Percentiles rank a stretch among this genome's conserved stretches.
Conservation (phyloP, 2,888 invertebrate genomes). For the Drosophila imparisetae region DNA sequence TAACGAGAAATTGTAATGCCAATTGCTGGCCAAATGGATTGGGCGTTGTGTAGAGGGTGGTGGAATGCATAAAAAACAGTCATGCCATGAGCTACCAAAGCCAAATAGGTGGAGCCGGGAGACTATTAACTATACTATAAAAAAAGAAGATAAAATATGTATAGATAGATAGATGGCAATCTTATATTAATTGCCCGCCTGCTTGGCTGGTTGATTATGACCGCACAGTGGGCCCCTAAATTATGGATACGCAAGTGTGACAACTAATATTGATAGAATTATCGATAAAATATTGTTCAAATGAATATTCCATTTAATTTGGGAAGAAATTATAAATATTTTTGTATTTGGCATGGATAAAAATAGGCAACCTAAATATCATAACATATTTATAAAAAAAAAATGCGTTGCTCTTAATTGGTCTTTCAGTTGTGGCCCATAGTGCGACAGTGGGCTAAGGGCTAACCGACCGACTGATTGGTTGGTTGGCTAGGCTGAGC, state of each 20-base stretch:
- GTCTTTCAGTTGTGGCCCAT: slow-evolving; percentile 16
- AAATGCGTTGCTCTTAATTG: background rate
- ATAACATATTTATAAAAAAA: background rate
- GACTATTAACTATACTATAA: slow-evolving; percentile 31
- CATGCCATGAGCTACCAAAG: slow-evolving; percentile 7
- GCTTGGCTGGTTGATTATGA: slow-evolving; percentile 28
- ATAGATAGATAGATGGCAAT: slow-evolving; percentile 57
- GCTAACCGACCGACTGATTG: slow-evolving; percentile 27
- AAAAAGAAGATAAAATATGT: slow-evolving; percentile 10
- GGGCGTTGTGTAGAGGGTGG: background rate
- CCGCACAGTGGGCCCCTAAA: slow-evolving; percentile 24
- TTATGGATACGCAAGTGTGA: background rate
- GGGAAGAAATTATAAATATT: background rate
- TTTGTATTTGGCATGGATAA: background rate
- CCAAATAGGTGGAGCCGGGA: slow-evolving; percentile 14
- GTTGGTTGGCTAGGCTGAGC: slow-evolving; percentile 11
- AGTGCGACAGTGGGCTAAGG: slow-evolving; percentile 35
- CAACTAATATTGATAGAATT: background rate
- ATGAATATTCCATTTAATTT: background rate
- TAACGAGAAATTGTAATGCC: slow-evolving; percentile 67
- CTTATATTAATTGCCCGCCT: slow-evolving; percentile 75
- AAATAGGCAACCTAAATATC: background rate
- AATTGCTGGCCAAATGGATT: slow-evolving; percentile 44
- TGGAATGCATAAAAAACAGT: slow-evolving; percentile 65
- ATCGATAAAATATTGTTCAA: background rate